phyloP scores from a whole-genome alignment of 2,888 invertebrate species.

The Pyrrhia umbra region DNA sequence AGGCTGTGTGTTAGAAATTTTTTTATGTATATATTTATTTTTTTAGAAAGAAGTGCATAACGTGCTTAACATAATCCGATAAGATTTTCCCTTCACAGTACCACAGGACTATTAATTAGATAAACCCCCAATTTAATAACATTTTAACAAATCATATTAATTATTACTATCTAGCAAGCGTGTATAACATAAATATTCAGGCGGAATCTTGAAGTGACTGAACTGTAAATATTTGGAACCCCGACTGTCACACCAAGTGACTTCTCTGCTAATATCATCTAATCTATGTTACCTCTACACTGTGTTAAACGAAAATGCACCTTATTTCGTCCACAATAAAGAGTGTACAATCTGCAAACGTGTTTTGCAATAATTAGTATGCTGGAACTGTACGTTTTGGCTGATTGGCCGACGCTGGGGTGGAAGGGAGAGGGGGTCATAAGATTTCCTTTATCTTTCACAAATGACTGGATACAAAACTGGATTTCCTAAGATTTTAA shows the following conservation, averaged over 20 bases:
- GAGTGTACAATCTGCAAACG: conserved; percentile 32
- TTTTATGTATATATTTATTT: too few relatives aligned
- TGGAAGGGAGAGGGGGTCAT: conserved; percentile 61
- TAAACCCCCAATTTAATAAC: conserved; percentile 2
- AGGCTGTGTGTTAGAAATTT: too few relatives aligned
- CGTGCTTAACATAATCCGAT: background rate
- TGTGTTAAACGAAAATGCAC: conserved; percentile 41
- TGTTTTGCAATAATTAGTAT: conserved; percentile 77
- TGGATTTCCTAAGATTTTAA: conserved; percentile 73
- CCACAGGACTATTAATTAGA: conserved; percentile 1
- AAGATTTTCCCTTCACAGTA: background rate
- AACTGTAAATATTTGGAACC: conserved; percentile 50
- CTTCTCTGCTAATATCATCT: conserved; percentile 50
- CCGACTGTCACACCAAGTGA: conserved; percentile 52
- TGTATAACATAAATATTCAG: conserved; percentile 56
- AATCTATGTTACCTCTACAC: conserved; percentile 36
- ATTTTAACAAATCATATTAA: conserved; percentile 36
- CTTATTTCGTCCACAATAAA: conserved; percentile 38
- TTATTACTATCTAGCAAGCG: conserved; percentile 10
- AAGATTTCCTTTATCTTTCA: conserved; percentile 82
- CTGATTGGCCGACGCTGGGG: conserved; percentile 83
- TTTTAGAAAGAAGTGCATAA: background rate
- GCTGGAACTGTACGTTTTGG: conserved; percentile 73
- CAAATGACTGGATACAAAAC: conserved; percentile 79
- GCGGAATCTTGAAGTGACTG: conserved; percentile 42